Conservation (phyloP, 2,888 invertebrate species). For the Archips xylosteana region DNA sequence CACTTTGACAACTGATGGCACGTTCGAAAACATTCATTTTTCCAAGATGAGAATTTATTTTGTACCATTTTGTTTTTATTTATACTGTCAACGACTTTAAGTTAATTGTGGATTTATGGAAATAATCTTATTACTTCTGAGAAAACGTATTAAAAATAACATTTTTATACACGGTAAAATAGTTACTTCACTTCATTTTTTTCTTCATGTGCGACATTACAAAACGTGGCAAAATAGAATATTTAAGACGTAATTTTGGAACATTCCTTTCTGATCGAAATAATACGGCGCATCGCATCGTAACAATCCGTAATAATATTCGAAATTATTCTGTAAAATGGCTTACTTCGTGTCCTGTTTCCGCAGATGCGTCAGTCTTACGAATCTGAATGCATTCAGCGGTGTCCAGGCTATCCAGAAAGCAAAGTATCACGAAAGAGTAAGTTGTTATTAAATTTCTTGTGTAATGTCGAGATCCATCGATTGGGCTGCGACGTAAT, state of each 20-base stretch:
- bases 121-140: too few species aligned
- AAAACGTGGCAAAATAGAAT: background rate
- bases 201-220: background rate
- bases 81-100: too few species aligned
- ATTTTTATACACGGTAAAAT: too few species aligned
- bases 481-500: constrained; percentile 60
- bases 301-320: constrained; percentile 5
- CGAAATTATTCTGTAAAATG: constrained; percentile 54
- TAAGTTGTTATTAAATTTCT: constrained; percentile 73
- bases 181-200: background rate
- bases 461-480: constrained; percentile 64
- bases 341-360: constrained; percentile 66
- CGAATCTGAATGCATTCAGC: constrained; percentile 66
- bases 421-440: constrained; percentile 91
- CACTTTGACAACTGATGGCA: too few species aligned
- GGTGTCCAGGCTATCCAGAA: constrained; percentile 75
- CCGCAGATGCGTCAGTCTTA: constrained; percentile 72
- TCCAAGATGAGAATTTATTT: too few species aligned
- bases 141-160: background rate
- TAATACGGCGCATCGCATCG: constrained; percentile 12
- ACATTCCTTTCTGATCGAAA: constrained; percentile 22
- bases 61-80: too few species aligned
- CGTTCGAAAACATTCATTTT: background rate
- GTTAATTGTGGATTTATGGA: too few species aligned
- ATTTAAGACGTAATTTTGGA: constrained; percentile 16